phyloP scores from a whole-genome alignment of 2,888 invertebrate genomes.

The Drosophila neutralis region DNA sequence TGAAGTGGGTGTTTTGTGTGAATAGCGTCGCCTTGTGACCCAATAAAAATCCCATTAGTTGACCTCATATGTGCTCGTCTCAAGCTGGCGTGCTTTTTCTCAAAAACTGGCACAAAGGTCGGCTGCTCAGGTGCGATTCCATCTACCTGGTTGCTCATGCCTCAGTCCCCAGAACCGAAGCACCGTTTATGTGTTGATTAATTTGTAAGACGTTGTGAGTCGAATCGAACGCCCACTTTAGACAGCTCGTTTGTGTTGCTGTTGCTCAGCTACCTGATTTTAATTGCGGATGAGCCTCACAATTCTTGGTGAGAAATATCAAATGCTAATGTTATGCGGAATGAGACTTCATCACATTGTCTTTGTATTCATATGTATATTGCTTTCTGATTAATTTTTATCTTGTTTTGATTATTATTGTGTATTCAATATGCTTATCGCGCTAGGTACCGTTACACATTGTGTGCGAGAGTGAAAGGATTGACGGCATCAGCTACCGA shows the following conservation, averaged over 20 bases:
- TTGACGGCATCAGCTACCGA: slow-evolving; percentile 39
- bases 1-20: slow-evolving; percentile 67
- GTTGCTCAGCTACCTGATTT: slow-evolving; percentile 52
- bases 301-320: slow-evolving; percentile 42
- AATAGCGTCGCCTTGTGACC: slow-evolving; percentile 74
- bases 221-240: slow-evolving; percentile 59
- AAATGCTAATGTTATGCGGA: slow-evolving; percentile 55
- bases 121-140: slow-evolving; percentile 36
- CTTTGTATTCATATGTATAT: slow-evolving; percentile 46
- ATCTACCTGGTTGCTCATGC: slow-evolving; percentile 39
- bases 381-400: slow-evolving; percentile 68
- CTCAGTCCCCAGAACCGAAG: slow-evolving; percentile 23
- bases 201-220: slow-evolving; percentile 67
- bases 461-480: slow-evolving; percentile 72
- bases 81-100: slow-evolving; percentile 41
- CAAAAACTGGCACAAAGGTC: slow-evolving; percentile 72
- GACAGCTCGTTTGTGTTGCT: slow-evolving; percentile 30
- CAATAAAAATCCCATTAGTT: slow-evolving; percentile 75
- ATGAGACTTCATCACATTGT: slow-evolving; percentile 22
- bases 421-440: slow-evolving; percentile 48
- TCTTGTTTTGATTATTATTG: slow-evolving; percentile 38
- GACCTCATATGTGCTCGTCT: slow-evolving; percentile 53
- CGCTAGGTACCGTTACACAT: slow-evolving; percentile 46
- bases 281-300: slow-evolving; percentile 45
- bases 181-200: slow-evolving; percentile 72